Conservation (phyloP, 2,797 vertebrate species). For the Bryconaethiops microstoma region DNA sequence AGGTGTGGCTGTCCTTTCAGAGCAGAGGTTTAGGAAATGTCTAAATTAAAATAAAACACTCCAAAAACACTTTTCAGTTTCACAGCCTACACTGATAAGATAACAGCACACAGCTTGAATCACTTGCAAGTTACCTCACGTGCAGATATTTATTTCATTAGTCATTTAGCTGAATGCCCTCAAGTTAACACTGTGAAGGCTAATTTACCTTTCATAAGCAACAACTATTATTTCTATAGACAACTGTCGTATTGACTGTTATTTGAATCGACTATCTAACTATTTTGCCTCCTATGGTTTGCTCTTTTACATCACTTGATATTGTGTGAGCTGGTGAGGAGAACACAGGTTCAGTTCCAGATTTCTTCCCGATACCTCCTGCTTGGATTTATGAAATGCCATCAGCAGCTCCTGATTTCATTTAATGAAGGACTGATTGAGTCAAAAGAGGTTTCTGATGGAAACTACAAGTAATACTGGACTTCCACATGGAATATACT, state of each 20-base stretch:
- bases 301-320: neutral
- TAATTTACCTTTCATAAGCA: neutral
- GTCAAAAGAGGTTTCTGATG: too few relatives aligned
- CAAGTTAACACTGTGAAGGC: neutral
- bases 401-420: too few relatives aligned
- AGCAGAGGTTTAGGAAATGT: neutral
- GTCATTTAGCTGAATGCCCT: neutral
- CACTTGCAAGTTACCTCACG: neutral
- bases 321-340: too few relatives aligned
- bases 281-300: neutral
- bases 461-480: too few relatives aligned
- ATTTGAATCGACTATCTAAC: neutral
- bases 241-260: neutral
- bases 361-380: too few relatives aligned
- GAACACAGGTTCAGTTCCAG: too few relatives aligned
- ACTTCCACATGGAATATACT: too few relatives aligned
- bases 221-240: neutral
- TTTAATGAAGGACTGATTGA: too few relatives aligned
- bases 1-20: neutral
- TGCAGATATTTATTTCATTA: neutral
- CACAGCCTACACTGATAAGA: too few relatives aligned
- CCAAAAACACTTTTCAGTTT: too few relatives aligned
- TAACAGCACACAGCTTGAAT: neutral
- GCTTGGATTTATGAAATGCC: too few relatives aligned
- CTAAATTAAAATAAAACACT: slow-evolving; percentile 8